Evolutionary conservation across 2,888 invertebrate genomes (phyloP).

Genomic region (Notodonta dromedarius): DNA sequence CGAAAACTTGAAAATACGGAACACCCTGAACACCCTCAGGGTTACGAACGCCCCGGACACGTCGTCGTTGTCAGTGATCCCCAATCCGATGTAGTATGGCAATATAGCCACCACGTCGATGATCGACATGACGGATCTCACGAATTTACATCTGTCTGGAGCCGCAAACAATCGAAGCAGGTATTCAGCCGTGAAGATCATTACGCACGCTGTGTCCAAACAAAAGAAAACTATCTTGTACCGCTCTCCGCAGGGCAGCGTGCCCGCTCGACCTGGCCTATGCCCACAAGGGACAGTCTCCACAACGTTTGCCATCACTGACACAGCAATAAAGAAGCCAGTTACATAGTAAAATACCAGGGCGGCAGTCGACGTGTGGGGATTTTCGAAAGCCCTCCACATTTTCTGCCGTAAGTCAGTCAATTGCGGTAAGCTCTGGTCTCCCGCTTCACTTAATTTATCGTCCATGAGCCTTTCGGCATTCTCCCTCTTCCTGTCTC

Average conservation of each 20-base stretch:
- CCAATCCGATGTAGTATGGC: slow-evolving; percentile 99
- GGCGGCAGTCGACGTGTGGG: slow-evolving; percentile 99
- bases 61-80: slow-evolving; percentile 98
- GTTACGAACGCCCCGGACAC: slow-evolving; percentile 99
- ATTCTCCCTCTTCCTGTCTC: slow-evolving; percentile 99
- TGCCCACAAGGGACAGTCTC: slow-evolving; percentile 98
- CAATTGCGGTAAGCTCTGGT: slow-evolving; percentile 94
- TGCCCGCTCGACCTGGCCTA: slow-evolving; percentile 93
- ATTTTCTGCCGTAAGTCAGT: slow-evolving; percentile 96
- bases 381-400: slow-evolving; percentile 99
- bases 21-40: slow-evolving; percentile 98
- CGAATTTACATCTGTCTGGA: slow-evolving; percentile 99
- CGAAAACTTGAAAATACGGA: slow-evolving; percentile 99
- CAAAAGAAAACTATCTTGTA: slow-evolving; percentile 99
- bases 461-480: slow-evolving; percentile 99
- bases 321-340: slow-evolving; percentile 99
- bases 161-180: slow-evolving; percentile 97
- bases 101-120: slow-evolving; percentile 99
- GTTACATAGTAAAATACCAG: slow-evolving; percentile 99
- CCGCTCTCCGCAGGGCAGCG: slow-evolving; percentile 97
- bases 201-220: slow-evolving; percentile 99
- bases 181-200: slow-evolving; percentile 99
- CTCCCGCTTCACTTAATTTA: slow-evolving; percentile 95
- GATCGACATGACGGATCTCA: slow-evolving; percentile 99
- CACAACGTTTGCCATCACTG: slow-evolving; percentile 99